Evolutionary conservation across 92 coral and sea anemone species (phyloP).

Genomic region (Micromussa lordhowensis): DNA sequence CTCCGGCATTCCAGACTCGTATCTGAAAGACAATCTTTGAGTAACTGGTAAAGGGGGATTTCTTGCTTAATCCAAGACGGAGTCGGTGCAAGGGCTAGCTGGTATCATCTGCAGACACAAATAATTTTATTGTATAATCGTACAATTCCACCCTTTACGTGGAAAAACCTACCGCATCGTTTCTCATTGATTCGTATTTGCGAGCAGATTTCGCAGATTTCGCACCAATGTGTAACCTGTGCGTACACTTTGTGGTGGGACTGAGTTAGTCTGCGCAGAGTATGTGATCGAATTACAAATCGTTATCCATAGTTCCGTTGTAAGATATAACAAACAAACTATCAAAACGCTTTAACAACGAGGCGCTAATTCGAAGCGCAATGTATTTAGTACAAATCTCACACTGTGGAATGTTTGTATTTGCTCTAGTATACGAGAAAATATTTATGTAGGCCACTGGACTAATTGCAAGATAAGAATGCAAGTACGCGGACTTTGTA

Average conservation of each 20-base stretch:
- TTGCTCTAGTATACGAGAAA: slow-evolving; percentile 6
- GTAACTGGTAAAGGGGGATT: slow-evolving; percentile 1
- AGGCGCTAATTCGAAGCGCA: slow-evolving; percentile 17
- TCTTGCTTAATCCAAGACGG: neutral
- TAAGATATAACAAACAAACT: neutral
- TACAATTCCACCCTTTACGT: neutral
- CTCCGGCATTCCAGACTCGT: neutral
- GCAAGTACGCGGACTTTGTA: slow-evolving; percentile 7
- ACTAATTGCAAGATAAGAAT: slow-evolving; percentile 2
- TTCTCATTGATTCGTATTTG: too few relatives aligned
- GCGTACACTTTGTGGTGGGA: neutral
- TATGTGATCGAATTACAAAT: slow-evolving; percentile 13
- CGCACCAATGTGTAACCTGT: neutral
- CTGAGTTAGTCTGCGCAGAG: neutral
- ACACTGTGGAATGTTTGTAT: slow-evolving; percentile 42
- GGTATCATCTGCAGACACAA: neutral
- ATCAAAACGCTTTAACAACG: neutral
- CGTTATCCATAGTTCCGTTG: neutral
- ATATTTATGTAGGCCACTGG: slow-evolving; percentile 16
- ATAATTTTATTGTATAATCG: neutral
- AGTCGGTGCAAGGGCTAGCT: neutral
- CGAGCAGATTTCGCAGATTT: neutral
- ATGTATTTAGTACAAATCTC: slow-evolving; percentile 34
- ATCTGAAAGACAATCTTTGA: neutral
- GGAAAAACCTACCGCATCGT: slow-evolving; percentile 11